Conservation (phyloP, 2,888 invertebrate genomes). For the Unio delphinus region DNA sequence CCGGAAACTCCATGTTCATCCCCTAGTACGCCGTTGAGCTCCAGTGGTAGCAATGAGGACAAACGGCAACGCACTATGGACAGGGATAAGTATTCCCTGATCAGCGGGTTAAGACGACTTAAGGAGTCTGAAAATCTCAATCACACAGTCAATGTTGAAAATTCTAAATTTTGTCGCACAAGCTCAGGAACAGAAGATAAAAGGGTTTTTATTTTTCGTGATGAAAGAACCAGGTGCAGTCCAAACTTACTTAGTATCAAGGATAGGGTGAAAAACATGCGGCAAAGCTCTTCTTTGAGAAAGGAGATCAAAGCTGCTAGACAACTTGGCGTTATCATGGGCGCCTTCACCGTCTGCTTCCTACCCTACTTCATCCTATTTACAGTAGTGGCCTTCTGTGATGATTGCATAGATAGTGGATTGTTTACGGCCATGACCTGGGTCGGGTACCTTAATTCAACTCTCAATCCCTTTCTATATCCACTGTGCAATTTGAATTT, state of each 20-base stretch:
- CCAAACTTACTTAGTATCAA: constrained; percentile 49
- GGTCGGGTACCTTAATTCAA: constrained; percentile 75
- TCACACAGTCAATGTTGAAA: constrained; percentile 41
- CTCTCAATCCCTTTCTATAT: constrained; percentile 74
- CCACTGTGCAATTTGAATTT: constrained; percentile 74
- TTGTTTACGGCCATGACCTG: constrained; percentile 73
- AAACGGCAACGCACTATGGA: constrained; percentile 25
- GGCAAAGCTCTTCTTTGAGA: constrained; percentile 60
- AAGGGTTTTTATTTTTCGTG: constrained; percentile 42
- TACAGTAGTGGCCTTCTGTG: constrained; percentile 75
- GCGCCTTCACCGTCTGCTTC: constrained; percentile 77
- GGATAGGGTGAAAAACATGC: constrained; percentile 52
- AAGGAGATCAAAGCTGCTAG: constrained; percentile 74
- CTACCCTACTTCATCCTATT: constrained; percentile 77
- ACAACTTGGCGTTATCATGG: constrained; percentile 77
- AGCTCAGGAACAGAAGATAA: constrained; percentile 13
- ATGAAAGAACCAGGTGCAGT: constrained; percentile 42
- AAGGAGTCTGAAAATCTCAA: constrained; percentile 50
- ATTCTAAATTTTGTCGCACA: constrained; percentile 20
- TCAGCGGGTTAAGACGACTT: constrained; percentile 45
- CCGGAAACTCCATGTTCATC: constrained; percentile 30
- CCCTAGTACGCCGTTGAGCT: constrained; percentile 35
- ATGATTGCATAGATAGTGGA: constrained; percentile 71
- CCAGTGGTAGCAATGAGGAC: constrained; percentile 36
- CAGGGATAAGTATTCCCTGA: constrained; percentile 42